A percentile compares a stretch with the other conserved stretches of the same genome.
Evolutionary conservation across 1,140 invertebrate species (phyloP).

Genomic region (Solenopsis invicta): DNA sequence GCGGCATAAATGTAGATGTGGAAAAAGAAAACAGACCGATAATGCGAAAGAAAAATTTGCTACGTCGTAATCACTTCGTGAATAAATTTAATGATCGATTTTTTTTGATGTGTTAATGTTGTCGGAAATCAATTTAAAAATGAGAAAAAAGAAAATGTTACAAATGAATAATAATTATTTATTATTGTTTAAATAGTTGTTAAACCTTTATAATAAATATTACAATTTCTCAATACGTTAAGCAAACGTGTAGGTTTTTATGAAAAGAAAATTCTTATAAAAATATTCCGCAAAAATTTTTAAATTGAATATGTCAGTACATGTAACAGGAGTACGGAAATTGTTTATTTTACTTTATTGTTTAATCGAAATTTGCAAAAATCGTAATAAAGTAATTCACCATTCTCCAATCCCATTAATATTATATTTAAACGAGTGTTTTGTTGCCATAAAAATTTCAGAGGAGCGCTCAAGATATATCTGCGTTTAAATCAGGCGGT

Average conservation of each 20-base stretch:
- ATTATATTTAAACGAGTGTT: neutral
- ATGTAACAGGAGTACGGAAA: neutral
- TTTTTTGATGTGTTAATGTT: neutral
- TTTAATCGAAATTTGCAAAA: slow-evolving; percentile 33
- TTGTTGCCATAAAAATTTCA: neutral
- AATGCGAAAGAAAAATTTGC: neutral
- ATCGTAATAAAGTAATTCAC: neutral
- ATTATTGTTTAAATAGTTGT: neutral
- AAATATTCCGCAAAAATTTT: neutral
- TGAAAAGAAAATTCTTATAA: slow-evolving; percentile 3
- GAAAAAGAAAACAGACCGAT: neutral
- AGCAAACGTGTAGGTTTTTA: neutral
- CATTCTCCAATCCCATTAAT: neutral
- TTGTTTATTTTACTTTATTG: neutral
- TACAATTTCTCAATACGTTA: neutral
- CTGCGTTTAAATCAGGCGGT: neutral
- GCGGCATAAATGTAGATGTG: neutral
- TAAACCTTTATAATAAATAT: neutral
- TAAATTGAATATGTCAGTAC: neutral
- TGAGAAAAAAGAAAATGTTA: neutral
- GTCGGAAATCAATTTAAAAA: slow-evolving; percentile 9
- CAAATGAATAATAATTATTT: neutral
- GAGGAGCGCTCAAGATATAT: neutral
- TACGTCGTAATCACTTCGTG: slow-evolving; percentile 56
- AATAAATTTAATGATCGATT: slow-evolving; percentile 49